Evolutionary conservation across 2,888 invertebrate genomes (phyloP), one percentile per base, ranked within the genome.

Genomic region (Emesis furor): DNA sequence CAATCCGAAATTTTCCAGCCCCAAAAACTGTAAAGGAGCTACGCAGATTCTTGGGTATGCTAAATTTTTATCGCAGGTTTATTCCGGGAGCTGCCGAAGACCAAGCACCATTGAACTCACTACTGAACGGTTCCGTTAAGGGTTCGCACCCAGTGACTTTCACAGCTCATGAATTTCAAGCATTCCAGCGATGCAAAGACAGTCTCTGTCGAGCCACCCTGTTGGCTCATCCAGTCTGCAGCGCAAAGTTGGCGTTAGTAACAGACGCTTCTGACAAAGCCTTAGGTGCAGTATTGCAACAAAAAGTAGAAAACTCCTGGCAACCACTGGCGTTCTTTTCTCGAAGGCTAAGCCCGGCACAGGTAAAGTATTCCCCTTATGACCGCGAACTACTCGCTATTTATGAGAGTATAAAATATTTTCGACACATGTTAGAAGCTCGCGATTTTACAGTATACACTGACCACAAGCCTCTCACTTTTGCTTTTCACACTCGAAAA

Each of bases 221-320:
- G 0, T 78, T 94, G 0, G 89, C 91, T 0, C 93, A 94, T 76
- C 94, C 93, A 0, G 87, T 88, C 3, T 24, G 75, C 0, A 30
- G 87, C n/a, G 91, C 92, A 0, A 72, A 89, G 55, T 46, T 94
- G 3, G 88, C 90, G 1, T 30, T 94, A 0, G 82, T 90, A 0
- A 91, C 91, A 0, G 94, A 95, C 78, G 94, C 94, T 0, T 95
- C 94, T 55, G 76, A 37, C n/a, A 83, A 83, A n/a, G 37, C 69
- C 24, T 39, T 69, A 14, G 69, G 69, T 5, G 7, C 59, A 8
- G 59, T 62, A 0, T 5, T 46, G 14, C 14, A 46, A 1, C 46
- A 46, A 46, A 46, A 46, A n/a, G 46, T 46, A 46, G 46, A 14
- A 46, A 46, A 46, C 14, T 46, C 46, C 14, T 46, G 46, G 46